A percentile compares a stretch with the other conserved stretches of the same genome.
Conservation (phyloP, 2,797 vertebrate genomes). For the Epinephelus awoara region DNA sequence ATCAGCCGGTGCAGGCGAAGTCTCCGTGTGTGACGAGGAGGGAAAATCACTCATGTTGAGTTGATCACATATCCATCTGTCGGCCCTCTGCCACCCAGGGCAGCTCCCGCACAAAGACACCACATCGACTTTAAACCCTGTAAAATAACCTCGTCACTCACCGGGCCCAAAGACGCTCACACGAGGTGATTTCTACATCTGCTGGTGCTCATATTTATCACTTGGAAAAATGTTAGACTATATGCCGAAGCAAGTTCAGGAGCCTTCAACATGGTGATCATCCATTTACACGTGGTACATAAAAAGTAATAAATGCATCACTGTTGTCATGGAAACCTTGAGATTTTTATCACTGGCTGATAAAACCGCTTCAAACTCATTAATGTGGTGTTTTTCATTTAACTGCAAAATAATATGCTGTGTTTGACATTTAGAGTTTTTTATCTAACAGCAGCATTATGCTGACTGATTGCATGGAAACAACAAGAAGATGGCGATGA, state of each 20-base stretch:
- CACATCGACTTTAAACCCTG: slow-evolving; percentile 17
- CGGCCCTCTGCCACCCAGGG: slow-evolving; percentile 40
- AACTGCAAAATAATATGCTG: background rate
- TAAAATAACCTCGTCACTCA: slow-evolving; percentile 49
- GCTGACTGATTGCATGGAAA: background rate
- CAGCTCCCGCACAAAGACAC: slow-evolving; percentile 38
- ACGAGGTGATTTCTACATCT: slow-evolving; percentile 7
- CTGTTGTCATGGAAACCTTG: background rate
- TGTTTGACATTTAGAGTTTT: background rate
- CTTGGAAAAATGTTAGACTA: background rate
- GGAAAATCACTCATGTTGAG: slow-evolving; percentile 56
- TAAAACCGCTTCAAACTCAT: background rate
- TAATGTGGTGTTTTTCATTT: background rate
- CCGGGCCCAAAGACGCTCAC: background rate
- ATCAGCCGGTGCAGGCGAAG: slow-evolving; percentile 53
- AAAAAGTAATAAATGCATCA: background rate
- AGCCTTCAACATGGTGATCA: background rate
- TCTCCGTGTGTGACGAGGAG: slow-evolving; percentile 51
- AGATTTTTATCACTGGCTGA: background rate
- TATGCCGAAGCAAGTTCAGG: background rate
- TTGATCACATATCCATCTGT: slow-evolving; percentile 65
- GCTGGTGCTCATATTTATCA: background rate
- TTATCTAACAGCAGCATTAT: background rate
- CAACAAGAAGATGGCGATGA: background rate
- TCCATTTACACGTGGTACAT: background rate